Evolutionary conservation across 2,888 invertebrate species (phyloP).

Genomic region (Epistrophella euchroma): DNA sequence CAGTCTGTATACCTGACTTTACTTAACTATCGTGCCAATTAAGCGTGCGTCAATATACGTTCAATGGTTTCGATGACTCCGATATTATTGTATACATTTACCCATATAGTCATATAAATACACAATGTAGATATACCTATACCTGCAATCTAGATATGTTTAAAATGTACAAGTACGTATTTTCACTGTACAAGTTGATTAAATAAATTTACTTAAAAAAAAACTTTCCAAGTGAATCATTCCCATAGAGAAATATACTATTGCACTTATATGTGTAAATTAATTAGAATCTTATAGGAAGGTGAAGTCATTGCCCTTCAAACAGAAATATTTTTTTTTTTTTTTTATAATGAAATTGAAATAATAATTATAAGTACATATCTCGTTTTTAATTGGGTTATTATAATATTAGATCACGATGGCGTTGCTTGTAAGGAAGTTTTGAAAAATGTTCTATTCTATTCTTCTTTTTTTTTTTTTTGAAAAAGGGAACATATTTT

Average conservation of each 20-base stretch:
- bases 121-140: not conserved
- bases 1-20: conserved; percentile 39
- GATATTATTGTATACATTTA: conserved; percentile 20
- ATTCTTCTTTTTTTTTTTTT: conserved; percentile 19
- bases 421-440: not conserved
- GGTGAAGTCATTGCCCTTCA: conserved; percentile 44
- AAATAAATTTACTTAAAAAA: conserved; percentile 19
- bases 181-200: conserved; percentile 11
- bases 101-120: not conserved
- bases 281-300: conserved; percentile 15
- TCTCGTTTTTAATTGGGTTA: conserved; percentile 24
- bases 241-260: conserved; percentile 16
- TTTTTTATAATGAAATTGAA: not conserved
- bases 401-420: not conserved
- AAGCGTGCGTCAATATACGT: conserved; percentile 56
- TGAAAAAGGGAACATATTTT: conserved; percentile 3
- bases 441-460: not conserved
- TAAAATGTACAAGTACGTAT: not conserved
- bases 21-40: conserved; percentile 58
- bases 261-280: not conserved
- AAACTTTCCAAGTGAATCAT: conserved; percentile 33
- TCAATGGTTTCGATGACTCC: conserved; percentile 40
- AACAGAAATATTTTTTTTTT: not conserved
- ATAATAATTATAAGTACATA: not conserved
- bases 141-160: too few species aligned